A percentile compares a stretch with the other conserved stretches of the same genome.
These are phyloP conservation scores for Petaurus breviceps DNA, from an alignment of 2,113 vertebrate species.

Conservation along the genomic window DNA sequence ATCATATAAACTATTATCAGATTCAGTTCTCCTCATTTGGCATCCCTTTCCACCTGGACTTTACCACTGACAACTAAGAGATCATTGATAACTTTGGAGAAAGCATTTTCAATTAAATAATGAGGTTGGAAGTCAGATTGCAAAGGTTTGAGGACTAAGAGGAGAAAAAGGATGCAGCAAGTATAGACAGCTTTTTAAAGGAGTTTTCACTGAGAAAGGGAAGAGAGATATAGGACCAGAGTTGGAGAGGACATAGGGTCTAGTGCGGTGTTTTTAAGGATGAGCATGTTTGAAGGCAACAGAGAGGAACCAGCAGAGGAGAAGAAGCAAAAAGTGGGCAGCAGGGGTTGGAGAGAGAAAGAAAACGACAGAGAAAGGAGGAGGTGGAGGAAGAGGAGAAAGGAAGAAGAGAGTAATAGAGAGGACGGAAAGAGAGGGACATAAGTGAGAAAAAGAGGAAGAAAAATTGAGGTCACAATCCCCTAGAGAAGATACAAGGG, in stretches of 20 bases:
- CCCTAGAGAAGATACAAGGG: not conserved
- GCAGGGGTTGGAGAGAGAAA: constrained; percentile 14
- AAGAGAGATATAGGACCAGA: not conserved
- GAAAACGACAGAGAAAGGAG: constrained; percentile 8
- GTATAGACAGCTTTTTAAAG: not conserved
- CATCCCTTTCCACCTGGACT: not conserved
- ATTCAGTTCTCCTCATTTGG: not conserved
- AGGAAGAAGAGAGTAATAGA: not conserved
- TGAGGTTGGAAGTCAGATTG: not conserved
- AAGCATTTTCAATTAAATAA: not conserved
- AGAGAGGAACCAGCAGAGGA: not conserved
- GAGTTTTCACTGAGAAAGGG: not conserved
- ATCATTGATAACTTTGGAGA: not conserved
- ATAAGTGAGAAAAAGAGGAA: not conserved
- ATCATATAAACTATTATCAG: not conserved
- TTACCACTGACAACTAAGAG: not conserved
- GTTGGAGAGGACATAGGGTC: not conserved
- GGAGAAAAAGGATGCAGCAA: not conserved
- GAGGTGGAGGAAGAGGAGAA: no score
- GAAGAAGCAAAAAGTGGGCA: not conserved
- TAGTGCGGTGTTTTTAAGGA: not conserved
- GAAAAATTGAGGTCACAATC: not conserved
- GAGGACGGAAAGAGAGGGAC: no score
- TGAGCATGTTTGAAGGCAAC: not conserved
- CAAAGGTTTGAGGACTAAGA: not conserved